Percentiles rank a stretch among this genome's conserved stretches.
These are phyloP conservation scores for Schrankia costaestrigalis DNA, from an alignment of 2,888 invertebrate genomes.

Conservation along the genomic window DNA sequence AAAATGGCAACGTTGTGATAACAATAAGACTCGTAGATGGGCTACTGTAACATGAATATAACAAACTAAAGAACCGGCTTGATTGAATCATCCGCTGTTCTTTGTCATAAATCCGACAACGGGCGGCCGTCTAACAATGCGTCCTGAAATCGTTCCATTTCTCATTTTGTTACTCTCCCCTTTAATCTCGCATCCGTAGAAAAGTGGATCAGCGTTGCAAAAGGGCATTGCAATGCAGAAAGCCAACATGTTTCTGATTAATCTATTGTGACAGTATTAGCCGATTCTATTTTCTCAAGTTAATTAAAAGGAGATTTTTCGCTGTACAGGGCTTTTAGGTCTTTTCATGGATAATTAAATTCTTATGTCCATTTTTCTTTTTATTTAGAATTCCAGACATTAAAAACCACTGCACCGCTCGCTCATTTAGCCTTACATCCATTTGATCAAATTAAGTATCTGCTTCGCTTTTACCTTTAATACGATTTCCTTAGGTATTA, in stretches of 20 bases:
- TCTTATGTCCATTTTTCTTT: background rate
- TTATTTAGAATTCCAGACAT: background rate
- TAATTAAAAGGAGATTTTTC: conserved; percentile 10
- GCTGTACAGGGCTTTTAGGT: background rate
- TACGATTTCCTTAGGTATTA: no score
- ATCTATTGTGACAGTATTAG: conserved; percentile 63
- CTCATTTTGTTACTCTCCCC: conserved; percentile 80
- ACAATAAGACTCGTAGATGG: conserved; percentile 69
- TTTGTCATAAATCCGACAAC: conserved; percentile 80
- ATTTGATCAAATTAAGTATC: no score
- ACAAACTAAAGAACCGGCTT: conserved; percentile 77
- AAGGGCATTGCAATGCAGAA: conserved; percentile 75
- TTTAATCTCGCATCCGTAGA: conserved; percentile 80
- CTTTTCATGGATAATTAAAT: background rate
- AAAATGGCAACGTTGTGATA: conserved; percentile 58
- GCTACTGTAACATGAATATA: conserved; percentile 73
- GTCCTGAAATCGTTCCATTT: conserved; percentile 79
- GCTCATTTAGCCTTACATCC: no score
- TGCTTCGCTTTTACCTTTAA: no score
- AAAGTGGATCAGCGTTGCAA: conserved; percentile 79
- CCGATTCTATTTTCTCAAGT: conserved; percentile 30
- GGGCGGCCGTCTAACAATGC: conserved; percentile 76
- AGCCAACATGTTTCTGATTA: conserved; percentile 71
- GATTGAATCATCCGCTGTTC: conserved; percentile 80
- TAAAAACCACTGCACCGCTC: no score